Evolutionary conservation across 2,888 invertebrate genomes (phyloP).

Genomic region (Papilio gigon): DNA sequence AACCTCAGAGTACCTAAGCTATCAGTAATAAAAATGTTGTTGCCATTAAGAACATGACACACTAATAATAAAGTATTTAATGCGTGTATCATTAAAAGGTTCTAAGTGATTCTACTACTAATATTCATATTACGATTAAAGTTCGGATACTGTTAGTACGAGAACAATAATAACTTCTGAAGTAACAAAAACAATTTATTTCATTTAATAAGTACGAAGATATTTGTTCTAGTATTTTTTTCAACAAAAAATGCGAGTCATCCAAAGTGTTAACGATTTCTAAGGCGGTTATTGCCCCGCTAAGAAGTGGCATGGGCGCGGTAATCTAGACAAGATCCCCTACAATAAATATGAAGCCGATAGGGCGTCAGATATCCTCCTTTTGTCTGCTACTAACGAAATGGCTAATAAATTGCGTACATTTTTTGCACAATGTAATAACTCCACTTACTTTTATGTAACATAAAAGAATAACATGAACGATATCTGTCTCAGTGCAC

Average conservation of each 20-base stretch:
- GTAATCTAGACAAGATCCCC: conserved; percentile 38
- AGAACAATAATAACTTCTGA: neutral
- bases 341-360: conserved; percentile 38
- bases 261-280: conserved; percentile 32
- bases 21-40: conserved; percentile 19
- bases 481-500: neutral
- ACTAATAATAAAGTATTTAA: neutral
- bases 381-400: conserved; percentile 27
- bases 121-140: neutral
- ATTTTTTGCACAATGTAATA: conserved; percentile 1
- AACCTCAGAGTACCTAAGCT: conserved; percentile 35
- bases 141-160: neutral
- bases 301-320: conserved; percentile 34
- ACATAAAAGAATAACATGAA: neutral
- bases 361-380: conserved; percentile 31
- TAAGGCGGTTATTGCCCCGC: conserved; percentile 32
- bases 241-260: conserved; percentile 27
- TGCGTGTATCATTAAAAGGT: neutral
- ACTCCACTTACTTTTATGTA: conserved; percentile 6
- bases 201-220: neutral
- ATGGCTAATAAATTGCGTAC: conserved; percentile 29
- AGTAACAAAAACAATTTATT: neutral
- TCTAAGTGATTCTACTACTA: neutral
- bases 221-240: conserved; percentile 21
- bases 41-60: neutral